These are phyloP conservation scores for Clarias fuscus DNA, from an alignment of 2,797 vertebrate species.

Conservation along the genomic window DNA sequence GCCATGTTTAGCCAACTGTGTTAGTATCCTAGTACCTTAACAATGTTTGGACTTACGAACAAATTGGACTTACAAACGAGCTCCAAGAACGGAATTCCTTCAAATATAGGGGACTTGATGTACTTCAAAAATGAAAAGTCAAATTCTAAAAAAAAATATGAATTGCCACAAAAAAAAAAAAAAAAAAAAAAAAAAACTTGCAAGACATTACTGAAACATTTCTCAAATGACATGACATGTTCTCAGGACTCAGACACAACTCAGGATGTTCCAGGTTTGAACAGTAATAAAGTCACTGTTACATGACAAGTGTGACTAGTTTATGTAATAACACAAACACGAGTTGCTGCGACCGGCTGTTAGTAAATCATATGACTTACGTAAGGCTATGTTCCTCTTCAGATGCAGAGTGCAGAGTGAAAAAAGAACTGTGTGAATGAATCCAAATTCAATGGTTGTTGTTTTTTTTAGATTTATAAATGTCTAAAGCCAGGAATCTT, in stretches of 20 bases:
- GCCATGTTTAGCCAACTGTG: no score
- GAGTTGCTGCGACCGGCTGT: not conserved
- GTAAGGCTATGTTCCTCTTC: not conserved
- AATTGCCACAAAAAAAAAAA: no score
- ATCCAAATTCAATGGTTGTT: not conserved
- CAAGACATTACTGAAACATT: not conserved
- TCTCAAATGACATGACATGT: not conserved
- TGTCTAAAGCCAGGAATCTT: not conserved
- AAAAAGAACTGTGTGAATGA: not conserved
- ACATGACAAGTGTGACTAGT: not conserved
- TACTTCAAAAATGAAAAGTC: no score
- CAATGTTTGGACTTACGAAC: no score
- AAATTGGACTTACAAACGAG: no score
- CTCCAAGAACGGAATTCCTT: no score
- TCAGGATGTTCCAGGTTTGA: not conserved
- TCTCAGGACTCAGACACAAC: not conserved
- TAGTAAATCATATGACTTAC: not conserved
- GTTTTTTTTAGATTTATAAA: not conserved
- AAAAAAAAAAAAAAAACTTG: no score
- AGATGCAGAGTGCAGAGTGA: not conserved
- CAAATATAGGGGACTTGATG: no score
- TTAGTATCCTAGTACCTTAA: no score
- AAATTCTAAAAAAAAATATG: no score
- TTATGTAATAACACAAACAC: not conserved
- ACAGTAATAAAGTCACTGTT: slow-evolving; percentile 62